Percentiles rank a stretch among this genome's conserved stretches.
These are phyloP conservation scores for Zaprionus lachaisei DNA, from an alignment of 1,140 invertebrate genomes.

Conservation along the genomic window DNA sequence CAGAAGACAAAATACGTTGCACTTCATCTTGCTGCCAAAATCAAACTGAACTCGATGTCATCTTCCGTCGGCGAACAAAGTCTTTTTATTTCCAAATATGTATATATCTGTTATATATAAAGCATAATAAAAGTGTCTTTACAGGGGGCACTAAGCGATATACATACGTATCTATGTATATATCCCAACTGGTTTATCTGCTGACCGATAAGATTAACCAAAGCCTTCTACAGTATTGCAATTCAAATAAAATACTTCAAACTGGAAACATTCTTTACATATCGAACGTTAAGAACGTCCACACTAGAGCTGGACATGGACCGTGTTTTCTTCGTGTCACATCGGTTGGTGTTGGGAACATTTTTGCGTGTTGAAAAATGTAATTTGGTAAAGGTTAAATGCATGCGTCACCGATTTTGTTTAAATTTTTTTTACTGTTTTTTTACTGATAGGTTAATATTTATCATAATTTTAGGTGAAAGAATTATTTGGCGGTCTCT, in stretches of 20 bases:
- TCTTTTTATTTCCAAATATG: background rate
- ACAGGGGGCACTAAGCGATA: background rate
- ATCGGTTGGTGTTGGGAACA: too few relatives aligned
- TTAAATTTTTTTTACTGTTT: too few relatives aligned
- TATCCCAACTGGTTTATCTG: background rate
- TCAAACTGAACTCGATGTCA: constrained; percentile 9
- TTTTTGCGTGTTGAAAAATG: too few relatives aligned
- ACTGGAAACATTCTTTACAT: background rate
- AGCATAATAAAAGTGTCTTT: background rate
- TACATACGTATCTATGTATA: background rate
- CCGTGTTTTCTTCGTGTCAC: too few relatives aligned
- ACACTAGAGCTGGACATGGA: too few relatives aligned
- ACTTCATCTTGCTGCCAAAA: constrained; percentile 23
- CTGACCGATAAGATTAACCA: background rate
- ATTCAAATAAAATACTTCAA: constrained; percentile 1
- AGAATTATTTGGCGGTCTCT: too few relatives aligned
- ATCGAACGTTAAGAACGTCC: background rate
- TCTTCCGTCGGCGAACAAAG: constrained; percentile 5
- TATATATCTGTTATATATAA: background rate
- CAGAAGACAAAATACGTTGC: background rate
- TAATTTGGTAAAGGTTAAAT: too few relatives aligned
- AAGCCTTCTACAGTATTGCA: background rate
- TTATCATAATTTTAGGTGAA: too few relatives aligned
- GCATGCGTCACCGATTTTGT: too few relatives aligned
- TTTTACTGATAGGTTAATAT: too few relatives aligned